These are phyloP conservation scores for Brachystomella parvula DNA, from an alignment of 1,140 invertebrate genomes.

Conservation along the genomic window DNA sequence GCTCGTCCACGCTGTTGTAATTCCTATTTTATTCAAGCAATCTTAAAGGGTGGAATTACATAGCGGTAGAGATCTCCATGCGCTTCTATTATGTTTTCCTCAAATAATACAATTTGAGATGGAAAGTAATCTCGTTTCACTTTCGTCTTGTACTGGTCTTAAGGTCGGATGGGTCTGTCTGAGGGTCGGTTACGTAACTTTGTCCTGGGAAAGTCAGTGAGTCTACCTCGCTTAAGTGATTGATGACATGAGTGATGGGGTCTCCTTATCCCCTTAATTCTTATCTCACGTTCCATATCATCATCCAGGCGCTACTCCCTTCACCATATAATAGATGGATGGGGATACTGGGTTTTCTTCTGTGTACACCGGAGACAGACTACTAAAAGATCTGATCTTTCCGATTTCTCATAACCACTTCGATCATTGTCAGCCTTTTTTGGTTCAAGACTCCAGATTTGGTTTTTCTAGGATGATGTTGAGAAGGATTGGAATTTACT, in stretches of 20 bases:
- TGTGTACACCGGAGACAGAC: too few species aligned
- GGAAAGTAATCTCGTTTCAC: not conserved
- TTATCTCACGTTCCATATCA: conserved; percentile 10
- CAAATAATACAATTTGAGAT: not conserved
- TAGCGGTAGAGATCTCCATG: too few species aligned
- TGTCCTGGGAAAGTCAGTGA: not conserved
- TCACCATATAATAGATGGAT: too few species aligned
- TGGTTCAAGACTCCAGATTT: too few species aligned
- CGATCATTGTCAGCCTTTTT: conserved; percentile 1
- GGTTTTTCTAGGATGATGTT: too few species aligned
- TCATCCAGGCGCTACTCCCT: too few species aligned
- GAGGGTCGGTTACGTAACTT: not conserved
- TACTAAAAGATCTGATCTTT: not conserved
- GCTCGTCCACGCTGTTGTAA: too few species aligned
- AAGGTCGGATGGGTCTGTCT: not conserved
- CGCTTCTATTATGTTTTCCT: too few species aligned
- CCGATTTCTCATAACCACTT: not conserved
- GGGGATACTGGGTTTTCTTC: too few species aligned
- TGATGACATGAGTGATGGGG: conserved; percentile 8
- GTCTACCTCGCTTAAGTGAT: not conserved
- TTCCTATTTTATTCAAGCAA: too few species aligned
- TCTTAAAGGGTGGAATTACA: too few species aligned
- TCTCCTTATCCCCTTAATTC: conserved; percentile 6
- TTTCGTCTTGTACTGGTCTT: not conserved
- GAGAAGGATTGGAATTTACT: too few species aligned